These are phyloP conservation scores for Phengaris arion DNA, from an alignment of 2,888 invertebrate species.

Conservation along the genomic window DNA sequence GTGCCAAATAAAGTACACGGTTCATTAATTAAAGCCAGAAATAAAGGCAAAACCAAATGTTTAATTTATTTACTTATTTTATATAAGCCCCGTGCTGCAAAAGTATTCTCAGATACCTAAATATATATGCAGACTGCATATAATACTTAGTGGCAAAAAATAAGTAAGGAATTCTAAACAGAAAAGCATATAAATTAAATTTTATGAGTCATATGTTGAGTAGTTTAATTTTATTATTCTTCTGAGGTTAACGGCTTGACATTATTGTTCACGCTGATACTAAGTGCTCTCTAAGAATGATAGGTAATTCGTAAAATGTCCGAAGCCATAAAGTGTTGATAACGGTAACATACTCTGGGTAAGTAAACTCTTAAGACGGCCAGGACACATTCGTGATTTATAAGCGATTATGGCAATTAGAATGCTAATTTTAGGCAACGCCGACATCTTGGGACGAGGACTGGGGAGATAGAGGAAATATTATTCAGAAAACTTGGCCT, in stretches of 20 bases:
- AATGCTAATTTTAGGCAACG: constrained; percentile 21
- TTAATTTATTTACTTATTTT: background rate
- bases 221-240: too few species aligned
- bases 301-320: too few species aligned
- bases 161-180: too few species aligned
- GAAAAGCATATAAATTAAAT: too few species aligned
- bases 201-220: too few species aligned
- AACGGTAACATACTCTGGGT: background rate
- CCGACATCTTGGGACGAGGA: background rate
- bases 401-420: constrained; percentile 21
- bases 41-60: background rate
- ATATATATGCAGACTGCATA: too few species aligned
- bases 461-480: constrained; percentile 6
- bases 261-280: background rate
- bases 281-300: background rate
- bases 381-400: constrained; percentile 25
- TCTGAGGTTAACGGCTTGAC: too few species aligned
- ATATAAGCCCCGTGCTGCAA: background rate
- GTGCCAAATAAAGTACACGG: background rate
- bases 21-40: background rate
- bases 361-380: background rate
- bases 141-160: too few species aligned
- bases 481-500: background rate
- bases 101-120: background rate
- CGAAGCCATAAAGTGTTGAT: background rate